Percentiles rank a stretch among this genome's conserved stretches.
phyloP scores from a whole-genome alignment of 2,113 vertebrate species.

The Datnioides undecimradiatus region DNA sequence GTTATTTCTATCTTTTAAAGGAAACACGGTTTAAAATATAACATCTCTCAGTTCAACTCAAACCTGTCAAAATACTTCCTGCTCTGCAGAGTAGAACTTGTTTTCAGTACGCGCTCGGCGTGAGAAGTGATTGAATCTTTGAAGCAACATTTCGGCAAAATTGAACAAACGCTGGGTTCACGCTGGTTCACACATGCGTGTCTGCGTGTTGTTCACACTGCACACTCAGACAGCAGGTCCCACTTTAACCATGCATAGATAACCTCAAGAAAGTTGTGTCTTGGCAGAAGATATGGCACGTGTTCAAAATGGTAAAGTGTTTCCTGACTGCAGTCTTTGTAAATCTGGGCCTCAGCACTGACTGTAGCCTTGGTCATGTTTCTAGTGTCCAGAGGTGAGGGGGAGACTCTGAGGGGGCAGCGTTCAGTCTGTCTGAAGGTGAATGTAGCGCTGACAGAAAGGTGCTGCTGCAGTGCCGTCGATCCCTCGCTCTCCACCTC shows the following conservation, averaged over 20 bases:
- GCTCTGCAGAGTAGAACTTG: slow-evolving; percentile 36
- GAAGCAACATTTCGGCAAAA: slow-evolving; percentile 8
- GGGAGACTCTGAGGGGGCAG: slow-evolving; percentile 6
- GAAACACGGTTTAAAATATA: slow-evolving; percentile 19
- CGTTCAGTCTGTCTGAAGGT: neutral
- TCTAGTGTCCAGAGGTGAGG: neutral
- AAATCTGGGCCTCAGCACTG: neutral
- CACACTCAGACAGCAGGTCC: slow-evolving; percentile 5
- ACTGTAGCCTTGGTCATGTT: neutral
- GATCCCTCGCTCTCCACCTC: slow-evolving; percentile 13
- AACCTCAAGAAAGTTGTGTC: neutral
- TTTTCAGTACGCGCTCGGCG: neutral
- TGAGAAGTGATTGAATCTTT: neutral
- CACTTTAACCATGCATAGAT: slow-evolving; percentile 56
- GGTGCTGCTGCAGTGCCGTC: slow-evolving; percentile 63
- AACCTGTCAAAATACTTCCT: slow-evolving; percentile 41
- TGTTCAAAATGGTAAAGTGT: neutral
- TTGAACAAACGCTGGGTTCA: neutral
- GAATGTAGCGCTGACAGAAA: slow-evolving; percentile 20
- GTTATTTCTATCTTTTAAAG: neutral
- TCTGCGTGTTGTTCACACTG: neutral
- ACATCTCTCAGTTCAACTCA: slow-evolving; percentile 49
- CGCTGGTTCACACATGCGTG: no score
- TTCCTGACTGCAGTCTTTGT: slow-evolving; percentile 2
- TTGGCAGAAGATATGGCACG: slow-evolving; percentile 52